Evolutionary conservation across 2,797 vertebrate species (phyloP).

Genomic region (Notolepis coatsorum): DNA sequence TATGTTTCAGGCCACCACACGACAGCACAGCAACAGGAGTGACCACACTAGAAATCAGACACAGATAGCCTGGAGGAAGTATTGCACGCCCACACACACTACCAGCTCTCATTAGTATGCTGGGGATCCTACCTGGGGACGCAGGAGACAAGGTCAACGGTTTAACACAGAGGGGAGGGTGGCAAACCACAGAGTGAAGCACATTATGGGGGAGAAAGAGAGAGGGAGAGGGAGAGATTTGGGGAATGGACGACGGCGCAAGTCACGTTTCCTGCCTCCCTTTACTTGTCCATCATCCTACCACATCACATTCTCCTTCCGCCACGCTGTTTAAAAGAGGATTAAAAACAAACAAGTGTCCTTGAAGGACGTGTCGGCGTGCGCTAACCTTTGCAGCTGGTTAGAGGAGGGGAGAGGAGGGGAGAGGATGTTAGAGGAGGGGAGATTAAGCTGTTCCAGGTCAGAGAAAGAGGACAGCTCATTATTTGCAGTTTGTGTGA

Average conservation of each 20-base stretch:
- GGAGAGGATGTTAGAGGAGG: too few relatives aligned
- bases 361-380: slow-evolving; percentile 45
- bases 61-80: slow-evolving; percentile 52
- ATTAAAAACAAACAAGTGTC: slow-evolving; percentile 59
- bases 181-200: slow-evolving; percentile 41
- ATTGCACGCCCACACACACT: too few relatives aligned
- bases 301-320: too few relatives aligned
- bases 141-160: slow-evolving; percentile 76
- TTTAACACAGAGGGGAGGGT: slow-evolving; percentile 55
- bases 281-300: slow-evolving; percentile 57
- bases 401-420: too few relatives aligned
- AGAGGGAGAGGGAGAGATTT: slow-evolving; percentile 34
- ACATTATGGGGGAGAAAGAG: slow-evolving; percentile 5
- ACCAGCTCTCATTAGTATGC: slow-evolving; percentile 75
- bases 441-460: slow-evolving; percentile 42
- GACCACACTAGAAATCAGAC: slow-evolving; percentile 50
- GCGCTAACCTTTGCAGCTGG: slow-evolving; percentile 46
- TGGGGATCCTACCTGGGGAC: slow-evolving; percentile 65
- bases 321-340: slow-evolving; percentile 59
- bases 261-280: slow-evolving; percentile 44
- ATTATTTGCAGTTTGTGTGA: slow-evolving; percentile 49
- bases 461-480: background rate
- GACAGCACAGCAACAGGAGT: slow-evolving; percentile 49
- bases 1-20: too few relatives aligned
- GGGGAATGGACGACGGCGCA: slow-evolving; percentile 21